Evolutionary conservation across 37 sponge, comb jelly and placozoan species (phyloP).

Genomic region (Agelas oroides): DNA sequence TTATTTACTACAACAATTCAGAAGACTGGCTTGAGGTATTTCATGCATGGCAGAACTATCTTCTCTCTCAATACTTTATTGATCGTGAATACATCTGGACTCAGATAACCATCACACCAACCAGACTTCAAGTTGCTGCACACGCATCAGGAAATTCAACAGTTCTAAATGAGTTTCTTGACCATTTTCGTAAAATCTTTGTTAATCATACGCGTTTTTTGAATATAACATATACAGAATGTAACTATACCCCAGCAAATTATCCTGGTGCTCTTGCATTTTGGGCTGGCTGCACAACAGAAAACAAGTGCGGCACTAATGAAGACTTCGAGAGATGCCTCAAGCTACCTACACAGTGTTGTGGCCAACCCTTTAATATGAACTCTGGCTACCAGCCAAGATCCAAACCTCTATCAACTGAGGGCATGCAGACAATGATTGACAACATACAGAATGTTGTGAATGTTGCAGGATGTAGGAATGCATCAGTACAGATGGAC

Average conservation of each 20-base stretch:
- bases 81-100: background rate
- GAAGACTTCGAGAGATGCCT: background rate
- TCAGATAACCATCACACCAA: background rate
- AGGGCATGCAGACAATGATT: background rate
- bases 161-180: background rate
- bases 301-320: background rate
- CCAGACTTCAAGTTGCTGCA: conserved; percentile 1
- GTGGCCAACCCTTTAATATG: background rate
- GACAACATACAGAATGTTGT: background rate
- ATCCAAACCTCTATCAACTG: background rate
- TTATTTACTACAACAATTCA: conserved; percentile 5
- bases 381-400: background rate
- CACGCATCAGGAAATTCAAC: background rate
- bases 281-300: background rate
- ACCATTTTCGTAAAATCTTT: background rate
- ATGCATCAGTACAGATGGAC: conserved; percentile 1
- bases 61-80: background rate
- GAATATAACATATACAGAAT: background rate
- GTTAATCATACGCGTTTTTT: background rate
- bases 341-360: background rate
- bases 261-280: background rate
- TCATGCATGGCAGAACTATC: background rate
- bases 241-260: background rate
- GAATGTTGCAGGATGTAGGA: background rate
- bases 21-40: background rate